Base-by-base conservation (phyloP, 2,113 vertebrate species). In the Hemibagrus wyckioides region DNA sequence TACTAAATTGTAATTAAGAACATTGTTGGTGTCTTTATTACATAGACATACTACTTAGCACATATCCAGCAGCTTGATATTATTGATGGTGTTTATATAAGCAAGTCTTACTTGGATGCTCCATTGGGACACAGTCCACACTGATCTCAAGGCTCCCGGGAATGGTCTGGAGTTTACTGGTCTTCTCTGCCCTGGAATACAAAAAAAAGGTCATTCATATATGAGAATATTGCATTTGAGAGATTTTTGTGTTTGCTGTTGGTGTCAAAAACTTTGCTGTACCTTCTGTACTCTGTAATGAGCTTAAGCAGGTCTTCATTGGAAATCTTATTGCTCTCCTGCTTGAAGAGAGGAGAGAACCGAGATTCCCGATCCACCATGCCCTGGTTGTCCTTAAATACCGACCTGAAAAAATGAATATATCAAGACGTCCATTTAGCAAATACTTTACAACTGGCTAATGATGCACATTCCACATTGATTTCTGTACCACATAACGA, bases 331-430 rank as follows among this genome's bases (percentile, higher is more conserved):
- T 92, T 99, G 93, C 96, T 97, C 93, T 99, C 98, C 94, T 99
- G 98, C 91, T 97, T 97, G 92, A 98, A 99, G 71, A 99, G 93
- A 15, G 97, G 97, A 33, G 98, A 99, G 93, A 99, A 99, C 87
- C 98, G 94, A 7, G 97, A 96, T 52, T 99, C 98, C 93, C 97
- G 95, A 93, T 99, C 98, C 93, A 99, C 92, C 9, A 94, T 98
- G 67, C 98, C 97, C 23, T 97, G 97, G 94, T 96, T 99, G 92
- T 99, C 98, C 89, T 98, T 99, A 94, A 99, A 99, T 84, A 99
- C 95, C 19, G 97, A 94, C 91, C 98, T 99, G 73, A 6, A 92
- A 93, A 73, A 52, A 19, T 39, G 86, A 90, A 56, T 4, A 25
- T 30, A 56, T 52, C 7, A 67, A 14, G 67, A 15, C 11, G 0